phyloP scores from a whole-genome alignment of 1,140 invertebrate genomes.

The Drosophila varians region DNA sequence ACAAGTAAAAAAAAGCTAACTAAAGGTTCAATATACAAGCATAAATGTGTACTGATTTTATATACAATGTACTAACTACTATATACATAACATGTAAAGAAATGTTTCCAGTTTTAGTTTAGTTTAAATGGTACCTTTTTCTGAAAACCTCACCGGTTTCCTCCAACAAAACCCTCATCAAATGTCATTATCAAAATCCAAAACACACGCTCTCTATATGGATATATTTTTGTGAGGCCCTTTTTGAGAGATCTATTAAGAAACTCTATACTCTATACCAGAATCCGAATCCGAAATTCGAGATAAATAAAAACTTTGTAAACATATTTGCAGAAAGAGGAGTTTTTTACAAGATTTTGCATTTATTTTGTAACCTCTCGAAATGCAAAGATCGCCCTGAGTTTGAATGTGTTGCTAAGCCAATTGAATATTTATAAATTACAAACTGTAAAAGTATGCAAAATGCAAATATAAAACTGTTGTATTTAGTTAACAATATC shows the following conservation, averaged over 20 bases:
- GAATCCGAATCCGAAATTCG: slow-evolving; percentile 19
- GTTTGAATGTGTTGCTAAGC: slow-evolving; percentile 50
- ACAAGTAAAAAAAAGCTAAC: slow-evolving; percentile 13
- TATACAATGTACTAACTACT: slow-evolving; percentile 48
- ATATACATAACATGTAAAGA: slow-evolving; percentile 42
- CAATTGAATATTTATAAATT: slow-evolving; percentile 45
- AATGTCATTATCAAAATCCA: slow-evolving; percentile 12
- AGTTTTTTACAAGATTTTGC: slow-evolving; percentile 39
- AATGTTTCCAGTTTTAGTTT: slow-evolving; percentile 48
- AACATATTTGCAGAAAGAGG: slow-evolving; percentile 22
- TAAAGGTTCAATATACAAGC: slow-evolving; percentile 58
- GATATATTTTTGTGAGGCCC: slow-evolving; percentile 72
- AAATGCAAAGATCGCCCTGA: slow-evolving; percentile 22
- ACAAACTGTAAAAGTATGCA: slow-evolving; percentile 30
- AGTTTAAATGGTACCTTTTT: slow-evolving; percentile 45
- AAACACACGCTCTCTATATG: slow-evolving; percentile 50
- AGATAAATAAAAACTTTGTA: slow-evolving; percentile 27
- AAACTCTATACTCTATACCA: slow-evolving; percentile 31
- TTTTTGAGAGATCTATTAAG: slow-evolving; percentile 55
- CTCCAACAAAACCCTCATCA: slow-evolving; percentile 17
- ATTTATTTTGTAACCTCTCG: slow-evolving; percentile 44
- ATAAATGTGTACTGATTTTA: slow-evolving; percentile 78
- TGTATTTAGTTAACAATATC: slow-evolving; percentile 73
- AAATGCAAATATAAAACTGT: slow-evolving; percentile 44
- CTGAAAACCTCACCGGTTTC: slow-evolving; percentile 58